Percentiles rank a stretch among this genome's conserved stretches.
These are phyloP conservation scores for Stegostoma tigrinum DNA, from an alignment of 2,113 vertebrate species.

Conservation along the genomic window DNA sequence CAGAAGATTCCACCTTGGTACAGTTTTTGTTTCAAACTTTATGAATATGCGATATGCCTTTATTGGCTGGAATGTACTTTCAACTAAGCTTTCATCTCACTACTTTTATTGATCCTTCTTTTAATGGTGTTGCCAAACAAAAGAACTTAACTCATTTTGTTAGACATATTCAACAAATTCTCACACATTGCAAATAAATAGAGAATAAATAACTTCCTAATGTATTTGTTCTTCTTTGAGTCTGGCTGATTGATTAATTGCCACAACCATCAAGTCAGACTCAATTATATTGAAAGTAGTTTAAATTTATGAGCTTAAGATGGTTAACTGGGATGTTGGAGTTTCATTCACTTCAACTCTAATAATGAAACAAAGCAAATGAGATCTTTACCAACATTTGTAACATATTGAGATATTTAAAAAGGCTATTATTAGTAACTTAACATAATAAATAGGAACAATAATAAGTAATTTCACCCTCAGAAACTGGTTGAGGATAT, in stretches of 20 bases:
- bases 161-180: background rate
- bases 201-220: background rate
- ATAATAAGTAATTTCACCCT: no score
- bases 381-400: background rate
- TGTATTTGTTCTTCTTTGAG: background rate
- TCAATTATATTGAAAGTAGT: background rate
- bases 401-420: background rate
- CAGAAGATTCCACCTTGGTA: no score
- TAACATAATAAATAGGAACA: no score
- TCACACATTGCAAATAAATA: background rate
- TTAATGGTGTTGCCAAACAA: background rate
- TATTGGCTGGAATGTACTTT: no score
- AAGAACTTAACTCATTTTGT: background rate
- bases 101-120: background rate
- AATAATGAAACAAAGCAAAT: constrained; percentile 17
- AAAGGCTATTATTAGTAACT: background rate
- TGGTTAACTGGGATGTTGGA: background rate
- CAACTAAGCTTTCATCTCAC: background rate
- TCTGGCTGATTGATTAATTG: background rate
- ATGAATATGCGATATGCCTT: no score
- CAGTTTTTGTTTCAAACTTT: no score
- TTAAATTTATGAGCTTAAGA: constrained; percentile 20
- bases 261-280: background rate
- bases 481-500: background rate
- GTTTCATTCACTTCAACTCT: background rate